Percentiles rank a stretch among this genome's conserved stretches.
Conservation (phyloP, 2,113 vertebrate species). For the Oceanodroma tethys region DNA sequence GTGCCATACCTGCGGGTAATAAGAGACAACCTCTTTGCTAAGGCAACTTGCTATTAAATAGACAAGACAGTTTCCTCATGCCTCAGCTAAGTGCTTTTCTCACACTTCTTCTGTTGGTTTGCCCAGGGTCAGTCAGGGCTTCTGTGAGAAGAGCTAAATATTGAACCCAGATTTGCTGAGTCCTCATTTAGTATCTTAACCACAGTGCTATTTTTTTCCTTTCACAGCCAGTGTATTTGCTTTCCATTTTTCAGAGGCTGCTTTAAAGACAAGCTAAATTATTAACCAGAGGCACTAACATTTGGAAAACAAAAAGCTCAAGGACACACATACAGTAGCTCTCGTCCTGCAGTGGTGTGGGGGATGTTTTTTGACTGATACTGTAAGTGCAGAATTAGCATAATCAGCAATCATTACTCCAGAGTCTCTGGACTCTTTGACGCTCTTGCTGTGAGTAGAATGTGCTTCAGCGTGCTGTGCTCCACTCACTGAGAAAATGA, state of each 20-base stretch:
- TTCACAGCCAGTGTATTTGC: neutral
- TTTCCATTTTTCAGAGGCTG: neutral
- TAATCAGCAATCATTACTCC: slow-evolving; percentile 16
- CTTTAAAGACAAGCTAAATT: slow-evolving; percentile 4
- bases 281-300: neutral
- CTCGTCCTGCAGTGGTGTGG: neutral
- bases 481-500: slow-evolving; percentile 8
- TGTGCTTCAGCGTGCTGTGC: neutral
- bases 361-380: neutral
- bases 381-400: neutral
- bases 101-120: neutral
- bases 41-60: neutral
- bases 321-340: neutral
- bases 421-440: neutral
- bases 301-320: slow-evolving; percentile 5
- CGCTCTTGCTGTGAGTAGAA: neutral
- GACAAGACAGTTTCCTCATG: neutral
- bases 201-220: neutral
- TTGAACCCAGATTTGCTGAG: neutral
- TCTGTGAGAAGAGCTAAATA: neutral
- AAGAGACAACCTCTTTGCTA: neutral
- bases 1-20: neutral
- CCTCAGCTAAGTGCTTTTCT: neutral
- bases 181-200: neutral
- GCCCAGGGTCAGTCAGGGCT: neutral